A percentile compares a stretch with the other conserved stretches of the same genome.
Evolutionary conservation across 2,113 vertebrate species (phyloP).

Genomic region (Puma concolor): DNA sequence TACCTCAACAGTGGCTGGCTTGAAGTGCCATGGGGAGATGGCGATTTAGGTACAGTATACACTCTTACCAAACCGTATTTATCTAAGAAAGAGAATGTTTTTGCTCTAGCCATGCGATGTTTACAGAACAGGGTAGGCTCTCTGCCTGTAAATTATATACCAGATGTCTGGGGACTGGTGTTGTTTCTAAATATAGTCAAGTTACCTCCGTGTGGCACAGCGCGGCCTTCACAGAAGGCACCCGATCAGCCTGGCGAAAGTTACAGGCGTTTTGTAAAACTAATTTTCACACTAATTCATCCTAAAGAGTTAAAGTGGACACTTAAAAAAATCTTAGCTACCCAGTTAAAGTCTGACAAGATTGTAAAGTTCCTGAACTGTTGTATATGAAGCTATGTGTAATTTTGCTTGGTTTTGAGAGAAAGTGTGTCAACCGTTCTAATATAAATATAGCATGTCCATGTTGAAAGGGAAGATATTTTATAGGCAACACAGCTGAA

Average conservation of each 20-base stretch:
- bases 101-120: constrained; percentile 53
- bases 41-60: constrained; percentile 92
- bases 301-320: background rate
- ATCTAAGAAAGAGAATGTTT: constrained; percentile 36
- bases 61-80: background rate
- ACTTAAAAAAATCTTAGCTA: background rate
- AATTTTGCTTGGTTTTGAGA: constrained; percentile 8
- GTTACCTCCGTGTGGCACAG: constrained; percentile 49
- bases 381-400: background rate
- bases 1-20: constrained; percentile 89
- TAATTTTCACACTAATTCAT: background rate
- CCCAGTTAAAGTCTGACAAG: background rate
- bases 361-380: background rate
- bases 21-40: constrained; percentile 95
- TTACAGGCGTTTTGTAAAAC: constrained; percentile 32
- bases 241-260: constrained; percentile 66
- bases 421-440: background rate
- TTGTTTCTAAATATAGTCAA: constrained; percentile 82
- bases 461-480: background rate
- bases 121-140: constrained; percentile 71
- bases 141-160: constrained; percentile 65
- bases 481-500: background rate
- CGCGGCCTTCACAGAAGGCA: background rate
- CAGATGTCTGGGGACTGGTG: constrained; percentile 74
- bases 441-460: background rate